Conservation (phyloP, 2,888 invertebrate species). For the Atherix ibis region DNA sequence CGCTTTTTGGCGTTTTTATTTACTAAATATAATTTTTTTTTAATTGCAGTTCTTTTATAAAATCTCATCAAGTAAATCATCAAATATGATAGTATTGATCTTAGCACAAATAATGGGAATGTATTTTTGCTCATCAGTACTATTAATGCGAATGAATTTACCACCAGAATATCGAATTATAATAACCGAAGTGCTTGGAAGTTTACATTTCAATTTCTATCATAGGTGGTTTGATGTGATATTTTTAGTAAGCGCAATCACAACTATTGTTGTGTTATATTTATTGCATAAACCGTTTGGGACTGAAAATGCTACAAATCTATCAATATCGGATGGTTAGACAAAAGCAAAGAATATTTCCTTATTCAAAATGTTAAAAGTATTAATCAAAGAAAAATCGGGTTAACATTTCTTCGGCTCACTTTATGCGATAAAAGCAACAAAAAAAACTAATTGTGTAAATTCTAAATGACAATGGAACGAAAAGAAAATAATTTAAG, state of each 20-base stretch:
- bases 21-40: slow-evolving; percentile 12
- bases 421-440: too few relatives aligned
- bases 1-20: neutral
- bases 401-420: too few relatives aligned
- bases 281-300: slow-evolving; percentile 91
- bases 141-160: slow-evolving; percentile 98
- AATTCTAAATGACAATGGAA: too few relatives aligned
- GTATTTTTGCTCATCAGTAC: slow-evolving; percentile 97
- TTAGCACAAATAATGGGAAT: slow-evolving; percentile 99
- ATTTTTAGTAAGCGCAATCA: slow-evolving; percentile 89
- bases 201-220: slow-evolving; percentile 96
- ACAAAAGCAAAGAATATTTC: too few relatives aligned
- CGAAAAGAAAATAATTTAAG: too few relatives aligned
- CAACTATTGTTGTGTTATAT: slow-evolving; percentile 89
- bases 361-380: too few relatives aligned
- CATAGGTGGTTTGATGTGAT: slow-evolving; percentile 99
- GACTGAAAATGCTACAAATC: too few relatives aligned
- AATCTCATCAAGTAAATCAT: slow-evolving; percentile 96
- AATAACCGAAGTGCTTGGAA: slow-evolving; percentile 72
- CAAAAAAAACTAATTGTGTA: too few relatives aligned
- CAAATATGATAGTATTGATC: slow-evolving; percentile 91
- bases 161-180: slow-evolving; percentile 92
- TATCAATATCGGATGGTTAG: too few relatives aligned
- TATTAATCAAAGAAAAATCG: too few relatives aligned
- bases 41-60: slow-evolving; percentile 90